Evolutionary conservation across 2,888 invertebrate species (phyloP), one percentile per base, ranked within the genome.

Genomic region (Cataglyphis altisquamis): DNA sequence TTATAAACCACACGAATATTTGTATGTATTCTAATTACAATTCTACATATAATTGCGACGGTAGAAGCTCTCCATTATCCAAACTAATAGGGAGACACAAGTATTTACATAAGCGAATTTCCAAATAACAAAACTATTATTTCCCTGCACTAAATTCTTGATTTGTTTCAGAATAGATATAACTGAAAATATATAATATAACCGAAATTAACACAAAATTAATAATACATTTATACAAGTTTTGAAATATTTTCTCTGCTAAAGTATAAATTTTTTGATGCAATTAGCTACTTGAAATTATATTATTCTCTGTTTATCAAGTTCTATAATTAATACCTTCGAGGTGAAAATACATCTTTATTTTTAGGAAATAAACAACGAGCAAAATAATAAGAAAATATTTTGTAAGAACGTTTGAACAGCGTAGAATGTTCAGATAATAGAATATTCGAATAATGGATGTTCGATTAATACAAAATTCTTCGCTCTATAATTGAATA

Each of bases 371-470:
- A 10, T 39, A 64, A 75, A 75, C 45, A 75, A 48, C 48, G 18
- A 15, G 45, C 64, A 21, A 36, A 48, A 75, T 64, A 75, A 48
- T 64, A 75, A 75, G 36, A 10, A 75, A 75, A 75, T 64, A 64
- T 75, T 48, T 32, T 21, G 64, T 64, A 36, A 48, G 36, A 15
- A 60, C 48, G 21, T 64, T 21, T 36, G 36, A 45, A 64, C 45
- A 12, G 62, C 48, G 15, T 5, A 3, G 48, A 64, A 48, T 48
- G 36, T 64, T 63, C 64, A 10, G 64, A 75, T 75, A 75, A 64
- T 75, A 75, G 64, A 75, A 75, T 64, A 75, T 75, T 75, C 74
- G 74, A 64, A 64, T 74, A 74, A 63, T 74, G 64, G 62, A 63
- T 21, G 64, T 75, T 64, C 45, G 64, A 64, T 75, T 75, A 64